Base-by-base conservation (phyloP, 2,113 vertebrate species). In the Ciconia boyciana region DNA sequence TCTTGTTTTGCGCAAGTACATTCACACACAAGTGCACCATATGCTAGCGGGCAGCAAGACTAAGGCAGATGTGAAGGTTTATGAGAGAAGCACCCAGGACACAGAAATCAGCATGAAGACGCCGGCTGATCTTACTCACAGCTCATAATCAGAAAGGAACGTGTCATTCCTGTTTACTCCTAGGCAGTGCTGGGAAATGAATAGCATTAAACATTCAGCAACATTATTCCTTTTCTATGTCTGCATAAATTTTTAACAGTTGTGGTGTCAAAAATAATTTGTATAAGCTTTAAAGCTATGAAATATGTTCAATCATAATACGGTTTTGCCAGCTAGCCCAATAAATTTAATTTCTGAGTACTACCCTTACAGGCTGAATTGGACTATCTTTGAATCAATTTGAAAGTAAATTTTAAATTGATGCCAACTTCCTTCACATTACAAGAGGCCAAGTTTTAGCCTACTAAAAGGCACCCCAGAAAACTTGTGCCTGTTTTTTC, bases 161-260 rank as follows among this genome's bases (percentile, higher is more conserved):
- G 0, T 96, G 95, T 95, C 96, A 80, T 85, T 92, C 90, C 93
- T 97, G 90, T 97, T 98, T 98, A 97, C 92, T 93, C 21, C n/a
- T 49, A 87, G 85, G 78, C 60, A 94, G 46, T 94, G 64, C 52
- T 89, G 64, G 66, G 88, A 92, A 97, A 87, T 12, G 68, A 93
- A 88, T 76, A 92, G 55, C 95, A 95, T 96, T 96, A 98, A 97
- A 97, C 90, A 96, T 97, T 97, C 95, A 97, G 65, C 68, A 97
- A 70, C 77, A 29, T 95, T 85, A 92, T 94, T 95, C 49, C 32
- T 92, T 86, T 93, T 81, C 68, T 93, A 29, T 54, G 78, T 83
- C 71, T 68, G 78, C 85, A 82, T 97, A 82, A 70, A 97, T 96
- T 97, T 98, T 98, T 97, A 97, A 96, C 79, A 87, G 39, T 83